phyloP scores from a whole-genome alignment of 2,113 vertebrate genomes.

The Podiceps cristatus region DNA sequence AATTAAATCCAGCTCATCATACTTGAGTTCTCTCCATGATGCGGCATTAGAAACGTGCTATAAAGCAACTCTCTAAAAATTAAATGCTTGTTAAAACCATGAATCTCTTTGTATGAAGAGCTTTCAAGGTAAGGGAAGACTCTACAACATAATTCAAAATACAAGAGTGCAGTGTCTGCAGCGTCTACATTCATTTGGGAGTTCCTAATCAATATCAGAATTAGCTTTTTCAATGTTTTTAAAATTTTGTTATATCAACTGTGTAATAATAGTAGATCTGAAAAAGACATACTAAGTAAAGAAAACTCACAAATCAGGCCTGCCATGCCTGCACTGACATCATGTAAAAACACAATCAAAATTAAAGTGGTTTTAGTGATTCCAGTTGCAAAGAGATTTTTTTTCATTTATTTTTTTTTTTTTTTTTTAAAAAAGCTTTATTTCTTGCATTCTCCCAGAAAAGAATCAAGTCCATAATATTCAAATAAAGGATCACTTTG shows the following conservation, averaged over 20 bases:
- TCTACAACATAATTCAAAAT: not conserved
- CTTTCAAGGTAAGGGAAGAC: not conserved
- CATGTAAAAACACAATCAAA: not conserved
- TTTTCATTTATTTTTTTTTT: not conserved
- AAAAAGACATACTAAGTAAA: not conserved
- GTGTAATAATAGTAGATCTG: not conserved
- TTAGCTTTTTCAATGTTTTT: not conserved
- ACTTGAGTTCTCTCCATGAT: not conserved
- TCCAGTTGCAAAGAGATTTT: not conserved
- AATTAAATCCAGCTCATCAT: conserved; percentile 41
- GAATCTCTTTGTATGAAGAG: not conserved
- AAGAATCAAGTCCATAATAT: not conserved
- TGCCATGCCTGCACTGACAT: not conserved
- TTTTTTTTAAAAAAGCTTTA: not conserved
- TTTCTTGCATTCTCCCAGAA: not conserved
- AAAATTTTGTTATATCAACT: not conserved
- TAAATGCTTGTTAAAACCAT: not conserved
- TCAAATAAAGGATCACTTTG: not conserved
- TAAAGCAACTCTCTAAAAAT: not conserved
- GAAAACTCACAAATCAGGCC: not conserved
- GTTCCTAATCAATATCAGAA: not conserved
- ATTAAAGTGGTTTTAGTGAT: not conserved
- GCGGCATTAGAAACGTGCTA: not conserved
- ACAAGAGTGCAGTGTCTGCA: not conserved
- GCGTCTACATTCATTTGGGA: not conserved